A percentile compares a stretch with the other conserved stretches of the same genome.
phyloP scores from a whole-genome alignment of 1,140 invertebrate species.

The Linepithema humile region DNA sequence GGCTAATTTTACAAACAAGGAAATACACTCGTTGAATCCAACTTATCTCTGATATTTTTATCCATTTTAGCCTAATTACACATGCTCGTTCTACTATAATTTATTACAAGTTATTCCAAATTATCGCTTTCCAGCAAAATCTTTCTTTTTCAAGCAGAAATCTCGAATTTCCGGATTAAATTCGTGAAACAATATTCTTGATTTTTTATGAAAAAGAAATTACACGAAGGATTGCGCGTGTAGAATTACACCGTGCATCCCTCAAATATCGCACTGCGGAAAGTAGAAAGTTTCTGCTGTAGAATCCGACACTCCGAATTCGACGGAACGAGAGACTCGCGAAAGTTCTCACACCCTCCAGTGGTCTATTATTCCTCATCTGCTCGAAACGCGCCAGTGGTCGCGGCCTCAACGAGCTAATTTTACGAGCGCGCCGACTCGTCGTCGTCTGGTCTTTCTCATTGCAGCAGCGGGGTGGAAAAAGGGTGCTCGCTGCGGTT shows the following conservation, averaged over 20 bases:
- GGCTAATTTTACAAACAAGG: neutral
- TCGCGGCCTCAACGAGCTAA: slow-evolving; percentile 55
- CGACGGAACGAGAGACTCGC: neutral
- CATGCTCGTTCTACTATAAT: too few relatives aligned
- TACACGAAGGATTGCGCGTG: too few relatives aligned
- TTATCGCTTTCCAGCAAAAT: neutral
- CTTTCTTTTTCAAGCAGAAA: neutral
- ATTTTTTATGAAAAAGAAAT: neutral
- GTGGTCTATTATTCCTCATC: slow-evolving; percentile 49
- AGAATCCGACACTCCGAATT: neutral
- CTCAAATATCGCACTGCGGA: neutral
- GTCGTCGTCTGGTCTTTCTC: slow-evolving; percentile 66
- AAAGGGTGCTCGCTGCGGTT: neutral
- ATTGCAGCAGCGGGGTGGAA: neutral
- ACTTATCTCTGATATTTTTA: too few relatives aligned
- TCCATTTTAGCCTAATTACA: too few relatives aligned
- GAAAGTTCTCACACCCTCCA: slow-evolving; percentile 44
- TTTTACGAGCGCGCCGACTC: slow-evolving; percentile 61
- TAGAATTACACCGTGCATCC: neutral
- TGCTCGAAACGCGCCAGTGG: slow-evolving; percentile 5
- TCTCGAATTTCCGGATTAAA: neutral
- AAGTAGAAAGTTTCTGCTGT: neutral
- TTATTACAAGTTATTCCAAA: neutral
- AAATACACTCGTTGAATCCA: slow-evolving; percentile 14
- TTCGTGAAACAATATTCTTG: neutral